Conservation (phyloP, 2,888 invertebrate species). For the Archaeoteleia sp. region DNA sequence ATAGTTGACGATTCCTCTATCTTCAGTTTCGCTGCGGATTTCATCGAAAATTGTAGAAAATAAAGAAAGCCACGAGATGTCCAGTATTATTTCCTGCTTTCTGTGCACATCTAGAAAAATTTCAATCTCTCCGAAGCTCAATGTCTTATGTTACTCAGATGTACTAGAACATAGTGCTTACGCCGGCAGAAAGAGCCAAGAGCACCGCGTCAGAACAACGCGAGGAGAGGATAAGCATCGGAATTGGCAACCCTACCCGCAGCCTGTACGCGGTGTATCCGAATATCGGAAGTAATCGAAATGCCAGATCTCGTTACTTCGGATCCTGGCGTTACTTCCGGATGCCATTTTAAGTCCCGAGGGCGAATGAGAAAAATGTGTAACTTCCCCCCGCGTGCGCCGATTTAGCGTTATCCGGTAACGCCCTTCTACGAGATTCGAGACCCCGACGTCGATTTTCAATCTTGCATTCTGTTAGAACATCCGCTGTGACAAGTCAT, state of each 20-base stretch:
- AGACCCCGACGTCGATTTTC: slow-evolving; percentile 20
- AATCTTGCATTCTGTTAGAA: slow-evolving; percentile 28
- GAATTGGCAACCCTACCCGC: slow-evolving; percentile 36
- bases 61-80: slow-evolving; percentile 16
- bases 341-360: slow-evolving; percentile 26
- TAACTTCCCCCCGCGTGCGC: not conserved
- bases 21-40: too few species aligned
- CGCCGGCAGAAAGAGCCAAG: slow-evolving; percentile 42
- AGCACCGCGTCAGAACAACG: slow-evolving; percentile 39
- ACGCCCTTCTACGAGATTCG: slow-evolving; percentile 8
- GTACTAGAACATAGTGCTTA: slow-evolving; percentile 28
- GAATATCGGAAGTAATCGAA: slow-evolving; percentile 53
- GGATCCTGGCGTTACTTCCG: slow-evolving; percentile 39
- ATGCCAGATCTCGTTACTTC: slow-evolving; percentile 50
- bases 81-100: slow-evolving; percentile 42
- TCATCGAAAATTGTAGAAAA: not conserved
- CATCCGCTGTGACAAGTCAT: slow-evolving; percentile 19
- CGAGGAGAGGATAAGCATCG: slow-evolving; percentile 41
- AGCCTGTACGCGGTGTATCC: slow-evolving; percentile 38
- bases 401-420: slow-evolving; percentile 31
- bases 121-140: slow-evolving; percentile 24
- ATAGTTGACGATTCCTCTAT: too few species aligned
- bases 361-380: slow-evolving; percentile 17
- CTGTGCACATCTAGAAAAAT: slow-evolving; percentile 20
- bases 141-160: slow-evolving; percentile 29